Conservation (phyloP, 2,113 vertebrate genomes). For the Mormoops blainvillei region DNA sequence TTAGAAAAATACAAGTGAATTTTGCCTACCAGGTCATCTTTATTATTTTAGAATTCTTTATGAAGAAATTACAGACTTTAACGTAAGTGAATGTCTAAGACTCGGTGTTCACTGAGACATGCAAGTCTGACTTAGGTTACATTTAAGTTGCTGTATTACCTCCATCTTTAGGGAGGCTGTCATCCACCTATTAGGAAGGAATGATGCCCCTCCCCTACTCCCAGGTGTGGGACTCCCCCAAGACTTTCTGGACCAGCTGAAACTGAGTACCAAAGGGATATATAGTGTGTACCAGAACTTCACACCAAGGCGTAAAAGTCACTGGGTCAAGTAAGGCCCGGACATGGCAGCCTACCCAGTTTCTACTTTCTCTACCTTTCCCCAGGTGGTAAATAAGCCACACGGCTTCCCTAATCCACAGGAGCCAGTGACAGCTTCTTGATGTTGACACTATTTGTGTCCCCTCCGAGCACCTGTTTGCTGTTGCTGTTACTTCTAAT, state of each 20-base stretch:
- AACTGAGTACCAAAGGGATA: not conserved
- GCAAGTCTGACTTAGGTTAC: not conserved
- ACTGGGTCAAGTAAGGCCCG: not conserved
- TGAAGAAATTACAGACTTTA: conserved; percentile 71
- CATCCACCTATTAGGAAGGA: not conserved
- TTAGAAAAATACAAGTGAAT: conserved; percentile 72
- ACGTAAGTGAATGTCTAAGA: conserved; percentile 61
- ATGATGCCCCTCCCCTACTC: not conserved
- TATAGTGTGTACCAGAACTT: not conserved
- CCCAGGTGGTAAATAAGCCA: not conserved
- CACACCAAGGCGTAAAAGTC: not conserved
- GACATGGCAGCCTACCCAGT: fast-evolving
- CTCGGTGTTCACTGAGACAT: not conserved
- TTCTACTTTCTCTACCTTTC: not conserved
- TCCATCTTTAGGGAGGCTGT: not conserved
- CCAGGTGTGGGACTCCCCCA: not conserved
- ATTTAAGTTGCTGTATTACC: not conserved
- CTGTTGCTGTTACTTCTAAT: conserved; percentile 75
- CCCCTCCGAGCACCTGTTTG: conserved; percentile 70
- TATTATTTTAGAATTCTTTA: conserved; percentile 72
- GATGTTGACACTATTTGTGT: not conserved
- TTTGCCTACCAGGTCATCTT: conserved; percentile 72
- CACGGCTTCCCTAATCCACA: not conserved
- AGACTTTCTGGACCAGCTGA: not conserved
- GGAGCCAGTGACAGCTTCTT: not conserved